These are phyloP conservation scores for Sarcoramphus papa DNA, from an alignment of 2,797 vertebrate species.

Conservation along the genomic window DNA sequence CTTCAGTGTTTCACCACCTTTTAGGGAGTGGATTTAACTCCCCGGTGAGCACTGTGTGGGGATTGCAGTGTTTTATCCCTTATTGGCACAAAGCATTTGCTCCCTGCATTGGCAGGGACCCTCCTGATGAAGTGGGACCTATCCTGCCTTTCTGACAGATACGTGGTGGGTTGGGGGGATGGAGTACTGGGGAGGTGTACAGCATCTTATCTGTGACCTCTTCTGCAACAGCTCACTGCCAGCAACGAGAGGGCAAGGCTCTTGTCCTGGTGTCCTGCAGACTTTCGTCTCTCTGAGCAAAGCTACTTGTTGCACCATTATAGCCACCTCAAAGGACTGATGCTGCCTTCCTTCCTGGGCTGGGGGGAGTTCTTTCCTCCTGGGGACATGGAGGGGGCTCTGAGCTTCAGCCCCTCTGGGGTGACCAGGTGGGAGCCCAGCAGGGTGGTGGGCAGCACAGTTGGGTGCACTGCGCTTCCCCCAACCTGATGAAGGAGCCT, in stretches of 20 bases:
- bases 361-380: background rate
- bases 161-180: background rate
- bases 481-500: background rate
- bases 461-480: background rate
- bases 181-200: background rate
- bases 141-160: background rate
- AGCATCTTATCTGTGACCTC: background rate
- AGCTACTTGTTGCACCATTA: background rate
- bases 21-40: too few species aligned
- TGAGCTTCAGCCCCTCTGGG: too few species aligned
- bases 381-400: background rate
- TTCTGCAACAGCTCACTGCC: background rate
- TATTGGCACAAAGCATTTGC: too few species aligned
- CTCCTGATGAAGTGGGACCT: background rate
- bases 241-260: background rate
- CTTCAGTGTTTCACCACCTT: too few species aligned
- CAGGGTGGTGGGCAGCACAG: too few species aligned
- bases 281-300: background rate
- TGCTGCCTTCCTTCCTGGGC: background rate
- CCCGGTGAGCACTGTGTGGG: too few species aligned
- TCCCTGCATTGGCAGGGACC: too few species aligned
- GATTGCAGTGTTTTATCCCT: too few species aligned
- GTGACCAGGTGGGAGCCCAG: background rate
- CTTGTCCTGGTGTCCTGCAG: background rate
- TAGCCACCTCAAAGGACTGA: background rate